Base-by-base conservation (phyloP, 2,113 vertebrate genomes). In the Parotia lawesii region DNA sequence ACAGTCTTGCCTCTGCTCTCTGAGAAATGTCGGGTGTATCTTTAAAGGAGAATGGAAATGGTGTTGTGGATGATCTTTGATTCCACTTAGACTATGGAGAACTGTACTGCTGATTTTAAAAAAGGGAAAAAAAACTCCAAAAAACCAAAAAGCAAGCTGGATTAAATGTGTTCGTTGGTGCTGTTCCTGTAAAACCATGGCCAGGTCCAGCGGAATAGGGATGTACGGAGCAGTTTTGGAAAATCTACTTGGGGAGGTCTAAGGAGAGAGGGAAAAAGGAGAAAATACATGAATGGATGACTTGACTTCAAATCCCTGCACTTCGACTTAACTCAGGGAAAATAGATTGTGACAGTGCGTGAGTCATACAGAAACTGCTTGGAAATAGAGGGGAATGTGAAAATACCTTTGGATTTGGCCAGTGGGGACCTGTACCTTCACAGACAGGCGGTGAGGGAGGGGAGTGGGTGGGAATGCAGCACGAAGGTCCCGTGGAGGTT, bases 391-490 rank as follows among this genome's bases (percentile, higher is more conserved):
- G 3, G 29, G 21, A 37, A 17, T 9, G 1, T 35, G 51, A 29
- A 70, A 67, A 58, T 44, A 33, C 29, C 48, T 62, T 42, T 47
- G 70, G 47, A 15, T 74, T 81, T 1, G 9, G 33, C 50, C 42
- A 28, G 17, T 40, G 61, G 61, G 44, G 60, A 40, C 9, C 76
- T 92, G 62, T 9, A 1, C 54, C 21, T n/a, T 1, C 19, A 16
- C 2, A 16, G 66, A 5, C 0, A 0, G 57, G 66, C 51, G 48
- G 47, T 3, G 50, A 45, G 74, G 22, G 31, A 12, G 0, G 4
- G n/a, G 14, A 64, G 4, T 25, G 62, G 81, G 3, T 31, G 40
- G 2, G 5, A 23, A 7, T 22, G 83, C 40, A 45, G 40, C 37
- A 10, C 1, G 0, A 2, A 9, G 65, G 21, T 73, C 54, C 44